Evolutionary conservation across 1,140 invertebrate genomes (phyloP), one percentile per base, ranked within the genome.

Genomic region (Thalassaphorura encarpata): DNA sequence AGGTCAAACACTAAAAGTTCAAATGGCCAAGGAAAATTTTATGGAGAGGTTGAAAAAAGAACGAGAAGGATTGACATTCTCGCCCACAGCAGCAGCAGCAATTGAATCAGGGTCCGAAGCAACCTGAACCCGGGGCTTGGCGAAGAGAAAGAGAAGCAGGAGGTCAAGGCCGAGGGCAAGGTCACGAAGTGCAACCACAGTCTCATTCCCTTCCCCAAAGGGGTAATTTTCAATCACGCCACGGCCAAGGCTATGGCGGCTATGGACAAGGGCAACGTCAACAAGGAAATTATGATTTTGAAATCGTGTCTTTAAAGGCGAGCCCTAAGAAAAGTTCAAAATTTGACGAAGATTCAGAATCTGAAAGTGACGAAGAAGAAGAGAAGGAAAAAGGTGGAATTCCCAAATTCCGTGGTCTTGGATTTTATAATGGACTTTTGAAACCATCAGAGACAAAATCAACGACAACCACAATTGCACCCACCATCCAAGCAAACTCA

Each of bases 261-360:
- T 19, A 6, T 23, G 45, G 11, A 23, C 23, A 47, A 27, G 21
- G 21, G 21, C 23, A 47, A 18, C 45, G 5, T 24, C n/a, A n/a
- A n/a, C 48, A 26, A n/a, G 48, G 33, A 11, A 51, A 51, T 39
- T 51, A 8, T 36, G 48, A 51, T 8, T 51, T 51, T 51, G 48
- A 51, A 24, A 51, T 51, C 28, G 24, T 48, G 6, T 48, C 46
- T 6, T 8, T 19, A 6, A 19, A 19, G 13, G 41, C 33, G 8
- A 36, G 8, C 33, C 8, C 8, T n/a, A 36, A 36, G 33, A 13
- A 21, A 43, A 11, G 21, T 13, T 5, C 13, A 42, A 42, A 42
- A 11, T 19, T 19, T 21, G 45, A 47, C 4, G 26, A 11, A 5
- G 45, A 26, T 11, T 47, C 45, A 47, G 45, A 47, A 15, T 47